Evolutionary conservation across 1,140 invertebrate genomes (phyloP).

Genomic region (Psix sp.): DNA sequence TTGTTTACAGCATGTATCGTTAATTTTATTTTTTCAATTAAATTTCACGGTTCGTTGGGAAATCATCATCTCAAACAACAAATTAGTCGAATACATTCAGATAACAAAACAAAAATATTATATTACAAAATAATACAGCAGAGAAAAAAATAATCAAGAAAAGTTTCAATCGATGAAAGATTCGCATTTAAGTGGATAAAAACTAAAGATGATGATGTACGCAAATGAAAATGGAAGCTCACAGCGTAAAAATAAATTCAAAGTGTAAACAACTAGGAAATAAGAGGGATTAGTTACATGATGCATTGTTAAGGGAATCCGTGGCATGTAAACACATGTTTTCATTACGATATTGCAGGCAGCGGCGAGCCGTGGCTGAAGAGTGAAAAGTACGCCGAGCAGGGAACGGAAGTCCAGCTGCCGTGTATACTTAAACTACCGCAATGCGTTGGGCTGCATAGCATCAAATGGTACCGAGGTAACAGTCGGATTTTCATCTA

Average conservation of each 20-base stretch:
- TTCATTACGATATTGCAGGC: conserved; percentile 68
- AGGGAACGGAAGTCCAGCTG: conserved; percentile 83
- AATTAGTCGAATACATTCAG: no score
- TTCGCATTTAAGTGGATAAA: no score
- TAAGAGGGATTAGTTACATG: conserved; percentile 20
- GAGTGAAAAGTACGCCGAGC: conserved; percentile 73
- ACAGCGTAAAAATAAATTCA: background rate
- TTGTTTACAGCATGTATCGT: no score
- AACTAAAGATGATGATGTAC: no score
- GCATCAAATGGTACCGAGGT: conserved; percentile 92
- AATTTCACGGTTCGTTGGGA: no score
- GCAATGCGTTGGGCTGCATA: conserved; percentile 89
- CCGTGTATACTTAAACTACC: conserved; percentile 86
- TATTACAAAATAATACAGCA: no score
- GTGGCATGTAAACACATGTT: conserved; percentile 53
- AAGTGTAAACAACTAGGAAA: background rate
- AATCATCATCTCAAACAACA: no score
- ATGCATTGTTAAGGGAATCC: conserved; percentile 48
- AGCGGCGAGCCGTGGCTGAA: conserved; percentile 73
- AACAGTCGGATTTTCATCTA: conserved; percentile 89
- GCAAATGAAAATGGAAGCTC: conserved; percentile 1
- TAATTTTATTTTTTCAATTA: no score
- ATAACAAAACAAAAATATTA: no score
- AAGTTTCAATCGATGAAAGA: no score
- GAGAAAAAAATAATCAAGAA: no score